Evolutionary conservation across 2,888 invertebrate species (phyloP).

Genomic region (Sinhomidia bicolor): DNA sequence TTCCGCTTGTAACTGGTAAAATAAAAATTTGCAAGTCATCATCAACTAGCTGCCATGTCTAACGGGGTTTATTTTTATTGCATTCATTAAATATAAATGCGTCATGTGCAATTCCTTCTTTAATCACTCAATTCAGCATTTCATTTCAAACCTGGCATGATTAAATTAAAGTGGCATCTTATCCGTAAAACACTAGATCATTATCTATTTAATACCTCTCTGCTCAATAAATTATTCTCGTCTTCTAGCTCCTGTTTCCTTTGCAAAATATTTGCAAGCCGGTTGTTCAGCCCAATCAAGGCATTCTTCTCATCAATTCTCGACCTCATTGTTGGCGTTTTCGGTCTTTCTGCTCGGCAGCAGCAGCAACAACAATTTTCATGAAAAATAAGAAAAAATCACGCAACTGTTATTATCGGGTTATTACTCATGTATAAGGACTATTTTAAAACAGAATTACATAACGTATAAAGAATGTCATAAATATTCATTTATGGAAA

Average conservation of each 20-base stretch:
- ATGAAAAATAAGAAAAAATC: conserved; percentile 46
- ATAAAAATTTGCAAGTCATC: neutral
- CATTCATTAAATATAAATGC: neutral
- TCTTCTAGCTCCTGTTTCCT: conserved; percentile 76
- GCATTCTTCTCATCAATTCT: conserved; percentile 76
- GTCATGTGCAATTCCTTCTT: neutral
- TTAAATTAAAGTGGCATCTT: neutral
- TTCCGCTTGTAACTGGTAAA: conserved; percentile 72
- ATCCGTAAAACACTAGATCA: neutral
- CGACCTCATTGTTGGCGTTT: conserved; percentile 75
- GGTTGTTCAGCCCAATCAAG: conserved; percentile 76
- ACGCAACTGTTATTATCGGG: conserved; percentile 49
- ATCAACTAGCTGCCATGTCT: neutral
- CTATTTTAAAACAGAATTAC: conserved; percentile 2
- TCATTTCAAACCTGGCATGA: neutral
- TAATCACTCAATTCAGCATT: conserved; percentile 36
- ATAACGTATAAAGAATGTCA: conserved; percentile 20
- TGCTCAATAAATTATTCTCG: conserved; percentile 72
- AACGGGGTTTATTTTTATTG: neutral
- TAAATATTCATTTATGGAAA: conserved; percentile 70
- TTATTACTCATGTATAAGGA: neutral
- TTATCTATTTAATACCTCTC: conserved; percentile 68
- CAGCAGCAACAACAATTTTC: neutral
- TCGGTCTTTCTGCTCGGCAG: conserved; percentile 68
- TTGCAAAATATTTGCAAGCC: conserved; percentile 75